phyloP scores from a whole-genome alignment of 30 jellyfish, hydroid and myxozoan species.

The Calvadosia cruxmelitensis region DNA sequence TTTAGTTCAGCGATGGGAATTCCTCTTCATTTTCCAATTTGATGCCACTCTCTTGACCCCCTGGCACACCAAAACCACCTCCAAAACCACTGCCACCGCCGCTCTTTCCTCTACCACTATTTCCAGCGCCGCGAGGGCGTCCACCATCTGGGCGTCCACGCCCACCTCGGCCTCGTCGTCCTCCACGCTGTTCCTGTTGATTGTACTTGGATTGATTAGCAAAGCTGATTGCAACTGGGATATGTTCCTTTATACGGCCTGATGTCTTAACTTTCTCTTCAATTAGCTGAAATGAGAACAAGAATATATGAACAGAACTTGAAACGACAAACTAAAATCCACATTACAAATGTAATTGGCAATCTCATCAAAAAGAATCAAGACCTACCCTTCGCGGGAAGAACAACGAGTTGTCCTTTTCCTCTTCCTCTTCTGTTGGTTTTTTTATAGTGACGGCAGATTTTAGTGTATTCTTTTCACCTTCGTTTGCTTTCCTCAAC shows the following conservation, averaged over 20 bases:
- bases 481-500: constrained; percentile 82
- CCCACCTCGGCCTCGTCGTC: constrained; percentile 31
- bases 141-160: constrained; percentile 68
- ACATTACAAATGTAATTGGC: background rate
- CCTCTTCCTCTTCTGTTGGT: constrained; percentile 67
- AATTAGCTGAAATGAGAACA: constrained; percentile 25
- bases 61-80: constrained; percentile 18
- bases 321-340: background rate
- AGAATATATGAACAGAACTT: background rate
- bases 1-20: background rate
- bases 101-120: constrained; percentile 61
- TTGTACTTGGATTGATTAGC: constrained; percentile 35
- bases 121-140: constrained; percentile 18
- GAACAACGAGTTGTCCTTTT: constrained; percentile 59
- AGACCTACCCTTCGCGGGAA: constrained; percentile 77
- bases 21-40: constrained; percentile 4
- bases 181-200: background rate
- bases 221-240: constrained; percentile 51
- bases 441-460: constrained; percentile 38
- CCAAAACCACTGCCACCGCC: constrained; percentile 60
- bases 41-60: constrained; percentile 17
- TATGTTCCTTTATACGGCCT: constrained; percentile 71
- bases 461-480: constrained; percentile 52
- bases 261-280: constrained; percentile 83
- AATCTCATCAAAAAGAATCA: background rate